Evolutionary conservation across 2,888 invertebrate genomes (phyloP).

Genomic region (Brachylomia viminalis): DNA sequence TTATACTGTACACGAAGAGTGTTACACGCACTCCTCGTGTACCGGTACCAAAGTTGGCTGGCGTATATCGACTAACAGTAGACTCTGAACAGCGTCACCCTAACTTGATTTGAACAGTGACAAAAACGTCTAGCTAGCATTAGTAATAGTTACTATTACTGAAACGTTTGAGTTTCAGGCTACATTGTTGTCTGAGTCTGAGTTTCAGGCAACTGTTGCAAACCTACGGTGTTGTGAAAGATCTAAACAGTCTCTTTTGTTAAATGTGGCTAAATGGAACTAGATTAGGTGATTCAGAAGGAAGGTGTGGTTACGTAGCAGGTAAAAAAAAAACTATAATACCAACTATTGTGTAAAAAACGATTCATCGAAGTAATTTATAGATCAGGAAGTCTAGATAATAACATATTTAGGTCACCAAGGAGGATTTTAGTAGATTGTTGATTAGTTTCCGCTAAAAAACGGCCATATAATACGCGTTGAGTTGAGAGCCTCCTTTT

Average conservation of each 20-base stretch:
- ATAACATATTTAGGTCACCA: slow-evolving; percentile 6
- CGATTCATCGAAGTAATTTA: slow-evolving; percentile 19
- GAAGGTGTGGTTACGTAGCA: neutral
- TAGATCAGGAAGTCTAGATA: slow-evolving; percentile 29
- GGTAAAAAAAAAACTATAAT: neutral
- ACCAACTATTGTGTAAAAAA: neutral
- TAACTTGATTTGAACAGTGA: too few species aligned
- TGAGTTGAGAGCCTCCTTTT: too few species aligned
- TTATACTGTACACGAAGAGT: too few species aligned
- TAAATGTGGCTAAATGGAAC: neutral
- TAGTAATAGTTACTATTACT: neutral
- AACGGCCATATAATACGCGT: too few species aligned
- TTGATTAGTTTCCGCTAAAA: too few species aligned
- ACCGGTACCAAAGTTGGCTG: too few species aligned
- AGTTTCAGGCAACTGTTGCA: neutral
- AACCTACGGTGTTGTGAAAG: neutral
- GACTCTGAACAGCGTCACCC: too few species aligned
- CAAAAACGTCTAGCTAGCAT: too few species aligned
- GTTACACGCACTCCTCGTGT: too few species aligned
- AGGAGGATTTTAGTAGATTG: neutral
- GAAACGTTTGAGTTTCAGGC: neutral
- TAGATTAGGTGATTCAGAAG: neutral
- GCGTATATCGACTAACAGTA: too few species aligned
- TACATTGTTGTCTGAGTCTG: neutral
- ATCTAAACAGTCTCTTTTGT: neutral